phyloP scores from a whole-genome alignment of 2,113 vertebrate species.

The Notothenia rossii region DNA sequence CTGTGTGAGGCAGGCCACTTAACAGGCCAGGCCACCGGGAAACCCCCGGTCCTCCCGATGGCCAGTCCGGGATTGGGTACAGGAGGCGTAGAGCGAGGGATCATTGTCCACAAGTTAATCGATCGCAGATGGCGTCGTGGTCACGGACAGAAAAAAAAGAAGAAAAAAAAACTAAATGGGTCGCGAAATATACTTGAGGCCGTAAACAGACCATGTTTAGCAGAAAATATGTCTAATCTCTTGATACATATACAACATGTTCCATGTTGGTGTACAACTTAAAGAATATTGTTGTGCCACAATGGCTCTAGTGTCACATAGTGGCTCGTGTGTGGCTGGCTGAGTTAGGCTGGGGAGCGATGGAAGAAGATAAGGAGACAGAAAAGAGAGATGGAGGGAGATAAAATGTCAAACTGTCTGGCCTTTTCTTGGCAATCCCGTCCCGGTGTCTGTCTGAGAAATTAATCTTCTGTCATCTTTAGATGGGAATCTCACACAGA shows the following conservation, averaged over 20 bases:
- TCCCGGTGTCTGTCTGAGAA: constrained; percentile 68
- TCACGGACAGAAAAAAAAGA: too few species aligned
- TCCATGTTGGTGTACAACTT: neutral
- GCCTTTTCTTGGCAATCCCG: constrained; percentile 69
- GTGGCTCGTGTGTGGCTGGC: constrained; percentile 2
- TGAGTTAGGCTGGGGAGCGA: constrained; percentile 37
- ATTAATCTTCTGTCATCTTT: constrained; percentile 77
- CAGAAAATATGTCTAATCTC: neutral
- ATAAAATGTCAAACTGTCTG: constrained; percentile 75
- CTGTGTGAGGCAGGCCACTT: too few species aligned
- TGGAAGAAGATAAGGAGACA: constrained; percentile 3
- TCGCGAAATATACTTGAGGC: too few species aligned
- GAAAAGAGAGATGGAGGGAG: neutral
- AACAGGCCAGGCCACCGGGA: too few species aligned
- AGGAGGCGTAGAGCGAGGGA: too few species aligned
- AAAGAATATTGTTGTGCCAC: constrained; percentile 4
- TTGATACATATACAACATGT: too few species aligned
- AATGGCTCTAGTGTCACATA: constrained; percentile 24
- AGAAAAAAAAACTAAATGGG: too few species aligned
- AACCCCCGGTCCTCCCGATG: too few species aligned
- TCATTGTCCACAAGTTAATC: too few species aligned
- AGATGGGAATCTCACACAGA: constrained; percentile 66
- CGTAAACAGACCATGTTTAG: neutral
- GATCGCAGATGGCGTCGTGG: too few species aligned
- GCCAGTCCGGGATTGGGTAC: too few species aligned